These are phyloP conservation scores for Atherinomorus stipes DNA, from an alignment of 2,113 vertebrate genomes.

Conservation along the genomic window DNA sequence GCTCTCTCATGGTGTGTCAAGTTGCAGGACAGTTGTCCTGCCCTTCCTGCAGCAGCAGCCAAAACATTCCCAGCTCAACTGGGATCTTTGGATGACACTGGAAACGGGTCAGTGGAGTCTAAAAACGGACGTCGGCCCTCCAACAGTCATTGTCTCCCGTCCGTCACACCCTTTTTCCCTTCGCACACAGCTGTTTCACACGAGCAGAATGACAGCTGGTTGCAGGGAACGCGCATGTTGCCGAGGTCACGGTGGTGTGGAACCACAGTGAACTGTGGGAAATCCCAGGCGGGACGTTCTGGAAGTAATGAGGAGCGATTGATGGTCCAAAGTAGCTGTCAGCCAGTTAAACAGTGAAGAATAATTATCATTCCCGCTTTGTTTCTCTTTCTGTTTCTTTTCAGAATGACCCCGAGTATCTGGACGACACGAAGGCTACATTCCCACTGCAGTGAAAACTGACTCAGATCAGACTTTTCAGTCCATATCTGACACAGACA, in stretches of 20 bases:
- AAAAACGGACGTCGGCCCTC: constrained; percentile 58
- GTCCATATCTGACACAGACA: too few species aligned
- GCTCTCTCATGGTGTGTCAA: constrained; percentile 39
- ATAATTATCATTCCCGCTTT: neutral
- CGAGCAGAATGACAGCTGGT: constrained; percentile 59
- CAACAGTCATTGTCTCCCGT: constrained; percentile 54
- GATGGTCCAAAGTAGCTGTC: constrained; percentile 12
- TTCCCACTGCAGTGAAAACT: too few species aligned
- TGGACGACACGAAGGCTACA: too few species aligned
- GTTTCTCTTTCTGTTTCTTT: constrained; percentile 30
- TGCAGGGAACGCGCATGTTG: constrained; percentile 41
- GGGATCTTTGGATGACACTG: constrained; percentile 64
- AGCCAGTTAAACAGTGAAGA: constrained; percentile 13
- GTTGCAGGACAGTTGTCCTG: constrained; percentile 54
- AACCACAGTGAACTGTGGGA: constrained; percentile 62
- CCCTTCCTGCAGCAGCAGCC: constrained; percentile 57
- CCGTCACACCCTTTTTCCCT: constrained; percentile 58
- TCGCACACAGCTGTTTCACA: constrained; percentile 62
- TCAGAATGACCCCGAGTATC: neutral
- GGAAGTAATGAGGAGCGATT: constrained; percentile 19
- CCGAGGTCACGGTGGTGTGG: constrained; percentile 48
- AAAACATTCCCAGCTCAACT: constrained; percentile 54
- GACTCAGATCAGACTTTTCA: too few species aligned
- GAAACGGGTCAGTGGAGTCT: constrained; percentile 65
- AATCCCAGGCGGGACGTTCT: constrained; percentile 58